phyloP scores from a whole-genome alignment of 1,140 invertebrate genomes.

The Hycleus cichorii region DNA sequence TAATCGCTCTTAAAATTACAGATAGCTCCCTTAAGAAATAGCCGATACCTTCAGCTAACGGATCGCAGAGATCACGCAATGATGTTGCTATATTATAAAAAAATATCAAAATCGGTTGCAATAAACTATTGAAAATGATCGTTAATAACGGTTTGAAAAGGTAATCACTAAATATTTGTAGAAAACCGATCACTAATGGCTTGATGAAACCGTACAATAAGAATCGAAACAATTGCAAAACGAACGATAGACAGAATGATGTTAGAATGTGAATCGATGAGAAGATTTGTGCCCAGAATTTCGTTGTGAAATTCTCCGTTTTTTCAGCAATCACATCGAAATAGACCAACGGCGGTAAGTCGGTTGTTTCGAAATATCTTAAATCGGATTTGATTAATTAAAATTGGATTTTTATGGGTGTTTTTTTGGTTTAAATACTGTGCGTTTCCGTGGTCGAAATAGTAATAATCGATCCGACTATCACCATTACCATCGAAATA shows the following conservation, averaged over 20 bases:
- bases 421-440: constrained; percentile 35
- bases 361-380: constrained; percentile 53
- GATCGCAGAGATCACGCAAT: constrained; percentile 53
- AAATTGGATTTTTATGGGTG: too few species aligned
- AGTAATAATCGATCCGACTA: constrained; percentile 54
- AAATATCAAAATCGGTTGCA: constrained; percentile 57
- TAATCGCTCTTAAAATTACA: constrained; percentile 42
- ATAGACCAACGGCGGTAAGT: constrained; percentile 48
- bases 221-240: constrained; percentile 48
- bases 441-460: constrained; percentile 59
- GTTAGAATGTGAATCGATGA: constrained; percentile 52
- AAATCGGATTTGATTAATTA: too few species aligned
- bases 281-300: constrained; percentile 61
- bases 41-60: constrained; percentile 47
- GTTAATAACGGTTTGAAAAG: constrained; percentile 58
- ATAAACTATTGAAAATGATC: constrained; percentile 54
- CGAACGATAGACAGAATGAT: constrained; percentile 53
- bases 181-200: constrained; percentile 50
- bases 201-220: neutral
- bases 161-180: constrained; percentile 58
- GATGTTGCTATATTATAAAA: constrained; percentile 54
- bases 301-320: constrained; percentile 49
- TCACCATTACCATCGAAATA: constrained; percentile 17
- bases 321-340: constrained; percentile 51
- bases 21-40: constrained; percentile 46